These are phyloP conservation scores for Momotus momota DNA, from an alignment of 2,797 vertebrate genomes.

Conservation along the genomic window DNA sequence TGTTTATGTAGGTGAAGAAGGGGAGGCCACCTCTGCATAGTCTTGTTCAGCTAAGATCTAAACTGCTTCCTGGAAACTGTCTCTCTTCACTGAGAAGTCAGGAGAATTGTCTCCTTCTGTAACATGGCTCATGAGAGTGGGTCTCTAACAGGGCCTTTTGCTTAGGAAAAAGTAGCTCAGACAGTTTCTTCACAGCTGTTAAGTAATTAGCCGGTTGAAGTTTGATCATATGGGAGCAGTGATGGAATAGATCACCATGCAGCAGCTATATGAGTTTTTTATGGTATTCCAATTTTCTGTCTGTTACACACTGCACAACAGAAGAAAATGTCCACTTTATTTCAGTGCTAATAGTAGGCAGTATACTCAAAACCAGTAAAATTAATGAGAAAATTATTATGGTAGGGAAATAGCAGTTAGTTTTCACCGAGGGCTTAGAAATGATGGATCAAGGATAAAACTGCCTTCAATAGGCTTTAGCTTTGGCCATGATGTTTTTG, in stretches of 20 bases:
- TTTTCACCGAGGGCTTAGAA: conserved; percentile 5
- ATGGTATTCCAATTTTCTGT: background rate
- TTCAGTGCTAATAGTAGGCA: background rate
- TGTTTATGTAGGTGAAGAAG: background rate
- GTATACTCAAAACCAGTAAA: background rate
- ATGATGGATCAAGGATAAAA: background rate
- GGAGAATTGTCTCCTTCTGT: background rate
- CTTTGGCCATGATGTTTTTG: background rate
- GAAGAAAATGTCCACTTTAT: conserved; percentile 42
- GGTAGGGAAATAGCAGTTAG: background rate
- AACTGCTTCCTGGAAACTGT: background rate
- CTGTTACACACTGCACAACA: background rate
- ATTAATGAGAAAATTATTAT: background rate
- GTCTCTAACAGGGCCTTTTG: background rate
- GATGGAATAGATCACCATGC: conserved; percentile 18
- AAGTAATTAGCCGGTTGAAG: conserved; percentile 17
- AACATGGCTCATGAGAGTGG: background rate
- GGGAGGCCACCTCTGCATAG: background rate
- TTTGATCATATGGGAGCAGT: background rate
- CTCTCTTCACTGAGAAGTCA: background rate
- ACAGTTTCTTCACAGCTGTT: background rate
- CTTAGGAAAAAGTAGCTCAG: background rate
- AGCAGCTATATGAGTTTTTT: background rate
- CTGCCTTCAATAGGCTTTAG: background rate
- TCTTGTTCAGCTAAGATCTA: background rate